Evolutionary conservation across 2,888 invertebrate species (phyloP), one percentile per base, ranked within the genome.

Genomic region (Euproctis similis): DNA sequence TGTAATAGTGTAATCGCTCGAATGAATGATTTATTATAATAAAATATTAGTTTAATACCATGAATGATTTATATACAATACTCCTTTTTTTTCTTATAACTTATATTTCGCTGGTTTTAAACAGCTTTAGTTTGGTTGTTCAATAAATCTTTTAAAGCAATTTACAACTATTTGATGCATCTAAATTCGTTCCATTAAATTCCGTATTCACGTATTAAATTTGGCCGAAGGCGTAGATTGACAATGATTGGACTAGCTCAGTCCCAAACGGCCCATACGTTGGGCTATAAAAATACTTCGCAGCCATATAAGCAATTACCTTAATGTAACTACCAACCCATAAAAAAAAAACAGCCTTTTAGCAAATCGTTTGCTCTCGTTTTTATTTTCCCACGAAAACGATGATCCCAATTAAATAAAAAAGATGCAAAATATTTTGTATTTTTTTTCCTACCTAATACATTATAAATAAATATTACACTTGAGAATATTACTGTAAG

Each of bases 271-370:
- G 65, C 66, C 68, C 59, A 57, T 55, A 58, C 70, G 63, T 71
- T 71, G 62, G 71, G 60, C 73, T 62, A 73, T 76, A 78, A 80
- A 78, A 74, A 68, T 75, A 69, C 77, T 78, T 71, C 67, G 66
- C 63, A 72, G 66, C 65, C 71, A 69, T 71, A 72, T 59, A n/a
- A 70, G 67, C 80, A 80, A 81, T 82, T 78, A 81, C 73, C 66
- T 76, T 77, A 80, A 80, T 80, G 78, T 76, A 71, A 70, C 73
- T 70, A 70, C 73, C 75, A 72, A 70, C 70, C n/a, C n/a, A n/a
- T n/a, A n/a, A n/a, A n/a, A n/a, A n/a, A n/a, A 68, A 68, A 75
- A 75, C 63, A 73, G 69, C 71, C 72, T 74, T 77, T 77, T 69
- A 70, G 67, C 65, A 62, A 66, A 74, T 69, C 61, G 63, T 50